Evolutionary conservation across 2,888 invertebrate species (phyloP).

Genomic region (Spisula solida): DNA sequence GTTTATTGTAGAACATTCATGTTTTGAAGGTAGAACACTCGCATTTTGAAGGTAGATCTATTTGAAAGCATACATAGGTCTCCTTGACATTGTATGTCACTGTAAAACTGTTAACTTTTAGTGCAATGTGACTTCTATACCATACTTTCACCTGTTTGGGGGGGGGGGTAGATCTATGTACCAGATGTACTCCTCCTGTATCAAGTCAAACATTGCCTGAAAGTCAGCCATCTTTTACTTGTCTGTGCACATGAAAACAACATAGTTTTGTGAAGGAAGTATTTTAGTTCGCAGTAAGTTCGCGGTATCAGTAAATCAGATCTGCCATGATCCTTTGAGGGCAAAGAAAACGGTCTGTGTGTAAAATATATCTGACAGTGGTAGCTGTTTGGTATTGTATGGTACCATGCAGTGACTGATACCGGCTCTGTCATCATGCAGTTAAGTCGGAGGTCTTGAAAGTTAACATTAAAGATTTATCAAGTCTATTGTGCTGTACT

Average conservation of each 20-base stretch:
- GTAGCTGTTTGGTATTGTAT: neutral
- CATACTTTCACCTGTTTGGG: neutral
- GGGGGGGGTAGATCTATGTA: neutral
- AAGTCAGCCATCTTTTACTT: neutral
- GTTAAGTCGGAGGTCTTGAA: too few species aligned
- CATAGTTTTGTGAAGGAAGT: neutral
- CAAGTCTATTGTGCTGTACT: neutral
- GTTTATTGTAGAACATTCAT: too few species aligned
- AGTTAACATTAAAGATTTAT: slow-evolving; percentile 12
- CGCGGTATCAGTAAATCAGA: neutral
- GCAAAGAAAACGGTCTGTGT: neutral
- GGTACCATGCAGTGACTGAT: neutral
- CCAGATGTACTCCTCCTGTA: neutral
- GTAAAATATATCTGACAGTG: neutral
- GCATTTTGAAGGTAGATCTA: too few species aligned
- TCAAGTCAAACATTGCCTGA: neutral
- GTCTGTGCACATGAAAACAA: neutral
- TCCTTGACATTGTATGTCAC: neutral
- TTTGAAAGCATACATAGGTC: too few species aligned
- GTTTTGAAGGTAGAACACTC: too few species aligned
- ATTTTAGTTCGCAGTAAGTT: neutral
- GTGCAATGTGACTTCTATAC: neutral
- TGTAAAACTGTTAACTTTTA: neutral
- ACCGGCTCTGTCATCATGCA: neutral
- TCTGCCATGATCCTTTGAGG: neutral